Conservation (phyloP, 2,113 vertebrate species). For the Gnathonemus longibarbis region DNA sequence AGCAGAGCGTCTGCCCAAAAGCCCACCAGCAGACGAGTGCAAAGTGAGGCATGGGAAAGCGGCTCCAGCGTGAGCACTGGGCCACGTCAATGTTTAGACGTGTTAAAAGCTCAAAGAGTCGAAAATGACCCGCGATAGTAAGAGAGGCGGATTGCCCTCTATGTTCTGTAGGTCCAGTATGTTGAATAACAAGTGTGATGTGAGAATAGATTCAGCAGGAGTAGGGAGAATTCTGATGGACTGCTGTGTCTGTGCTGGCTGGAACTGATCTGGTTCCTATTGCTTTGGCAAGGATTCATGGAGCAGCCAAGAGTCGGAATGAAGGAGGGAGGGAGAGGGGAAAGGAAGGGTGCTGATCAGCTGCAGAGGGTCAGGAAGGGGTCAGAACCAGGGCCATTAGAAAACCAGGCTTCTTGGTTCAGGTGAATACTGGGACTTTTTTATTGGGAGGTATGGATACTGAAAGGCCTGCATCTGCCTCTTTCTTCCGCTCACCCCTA, state of each 20-base stretch:
- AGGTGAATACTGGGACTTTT: background rate
- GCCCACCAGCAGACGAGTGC: background rate
- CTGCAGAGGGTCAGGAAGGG: background rate
- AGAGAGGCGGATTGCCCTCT: background rate
- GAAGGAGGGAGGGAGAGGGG: background rate
- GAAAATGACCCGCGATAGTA: background rate
- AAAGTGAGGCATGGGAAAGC: background rate
- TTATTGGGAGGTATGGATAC: conserved; percentile 17
- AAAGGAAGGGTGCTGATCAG: background rate
- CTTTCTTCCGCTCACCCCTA: background rate
- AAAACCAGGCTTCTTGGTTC: conserved; percentile 36
- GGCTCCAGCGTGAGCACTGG: background rate
- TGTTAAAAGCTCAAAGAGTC: background rate
- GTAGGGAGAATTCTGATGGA: conserved; percentile 3
- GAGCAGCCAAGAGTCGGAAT: background rate
- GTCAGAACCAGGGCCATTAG: conserved; percentile 8
- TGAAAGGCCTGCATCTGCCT: conserved; percentile 31
- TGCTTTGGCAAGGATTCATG: background rate
- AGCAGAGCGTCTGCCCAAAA: background rate
- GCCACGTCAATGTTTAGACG: background rate
- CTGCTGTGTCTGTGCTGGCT: background rate
- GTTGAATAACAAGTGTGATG: background rate
- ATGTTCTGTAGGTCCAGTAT: background rate
- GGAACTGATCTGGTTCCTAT: background rate
- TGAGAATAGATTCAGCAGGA: conserved; percentile 7